phyloP scores from a whole-genome alignment of 2,888 invertebrate species.

The Chloroclysta siterata region DNA sequence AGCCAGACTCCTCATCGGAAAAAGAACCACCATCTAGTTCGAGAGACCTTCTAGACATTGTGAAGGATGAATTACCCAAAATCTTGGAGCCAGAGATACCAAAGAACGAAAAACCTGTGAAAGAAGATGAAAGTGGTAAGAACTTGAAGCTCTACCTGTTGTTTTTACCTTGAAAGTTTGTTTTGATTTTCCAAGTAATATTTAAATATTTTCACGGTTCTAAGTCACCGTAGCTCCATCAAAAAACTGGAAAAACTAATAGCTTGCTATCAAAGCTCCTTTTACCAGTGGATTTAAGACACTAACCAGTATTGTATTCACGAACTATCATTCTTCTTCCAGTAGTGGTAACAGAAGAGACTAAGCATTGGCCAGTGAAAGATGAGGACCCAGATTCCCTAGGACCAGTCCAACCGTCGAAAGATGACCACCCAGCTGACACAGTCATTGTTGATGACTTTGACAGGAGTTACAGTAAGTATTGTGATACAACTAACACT shows the following conservation, averaged over 20 bases:
- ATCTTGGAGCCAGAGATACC: conserved; percentile 58
- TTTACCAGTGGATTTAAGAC: no score
- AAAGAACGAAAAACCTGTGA: conserved; percentile 71
- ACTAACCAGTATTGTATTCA: background rate
- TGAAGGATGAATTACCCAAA: conserved; percentile 66
- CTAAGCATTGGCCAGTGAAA: conserved; percentile 72
- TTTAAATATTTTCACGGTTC: background rate
- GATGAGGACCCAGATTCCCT: conserved; percentile 69
- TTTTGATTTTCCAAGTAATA: background rate
- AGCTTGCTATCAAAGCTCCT: no score
- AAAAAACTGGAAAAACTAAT: no score
- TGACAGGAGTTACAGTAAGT: conserved; percentile 70
- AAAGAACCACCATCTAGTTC: conserved; percentile 64
- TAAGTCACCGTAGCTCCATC: no score
- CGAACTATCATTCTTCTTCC: conserved; percentile 24
- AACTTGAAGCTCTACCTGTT: background rate
- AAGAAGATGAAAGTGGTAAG: conserved; percentile 68
- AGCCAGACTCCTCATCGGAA: conserved; percentile 76
- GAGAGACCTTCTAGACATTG: conserved; percentile 64
- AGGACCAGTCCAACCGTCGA: conserved; percentile 61
- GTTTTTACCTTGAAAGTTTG: no score
- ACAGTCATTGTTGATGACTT: conserved; percentile 63
- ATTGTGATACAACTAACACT: background rate
- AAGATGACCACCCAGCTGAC: conserved; percentile 63
- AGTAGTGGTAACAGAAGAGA: conserved; percentile 69